Evolutionary conservation across 2,797 vertebrate genomes (phyloP).

Genomic region (Knipowitschia caucasica): DNA sequence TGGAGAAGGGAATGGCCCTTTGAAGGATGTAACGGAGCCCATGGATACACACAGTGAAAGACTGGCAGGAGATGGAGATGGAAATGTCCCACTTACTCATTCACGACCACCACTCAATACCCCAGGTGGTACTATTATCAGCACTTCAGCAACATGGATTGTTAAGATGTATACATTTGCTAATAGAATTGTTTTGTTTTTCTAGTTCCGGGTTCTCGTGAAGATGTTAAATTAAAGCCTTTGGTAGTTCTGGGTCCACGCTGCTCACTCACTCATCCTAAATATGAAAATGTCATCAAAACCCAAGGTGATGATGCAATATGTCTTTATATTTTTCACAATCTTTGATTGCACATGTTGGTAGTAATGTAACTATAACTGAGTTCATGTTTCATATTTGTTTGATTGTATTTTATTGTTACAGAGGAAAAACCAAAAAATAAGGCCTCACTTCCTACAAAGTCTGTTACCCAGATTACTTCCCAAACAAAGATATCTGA

Average conservation of each 20-base stretch:
- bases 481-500: slow-evolving; percentile 3
- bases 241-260: slow-evolving; percentile 20
- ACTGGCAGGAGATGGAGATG: slow-evolving; percentile 32
- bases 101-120: background rate
- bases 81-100: slow-evolving; percentile 3
- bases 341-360: background rate
- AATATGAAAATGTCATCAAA: background rate
- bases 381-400: background rate
- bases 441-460: slow-evolving; percentile 3
- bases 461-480: slow-evolving; percentile 6
- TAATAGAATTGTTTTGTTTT: background rate
- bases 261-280: background rate
- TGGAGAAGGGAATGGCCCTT: slow-evolving; percentile 22
- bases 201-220: slow-evolving; percentile 26
- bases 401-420: slow-evolving; percentile 18
- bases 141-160: background rate
- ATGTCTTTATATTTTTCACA: background rate
- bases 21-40: slow-evolving; percentile 53
- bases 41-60: slow-evolving; percentile 27
- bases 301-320: background rate
- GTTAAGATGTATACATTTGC: background rate
- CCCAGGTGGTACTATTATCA: slow-evolving; percentile 17
- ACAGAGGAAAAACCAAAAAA: slow-evolving; percentile 35
- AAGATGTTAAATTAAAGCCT: slow-evolving; percentile 25
- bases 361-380: background rate